Evolutionary conservation across 2,888 invertebrate genomes (phyloP).

Genomic region (Amaurobius ferox): DNA sequence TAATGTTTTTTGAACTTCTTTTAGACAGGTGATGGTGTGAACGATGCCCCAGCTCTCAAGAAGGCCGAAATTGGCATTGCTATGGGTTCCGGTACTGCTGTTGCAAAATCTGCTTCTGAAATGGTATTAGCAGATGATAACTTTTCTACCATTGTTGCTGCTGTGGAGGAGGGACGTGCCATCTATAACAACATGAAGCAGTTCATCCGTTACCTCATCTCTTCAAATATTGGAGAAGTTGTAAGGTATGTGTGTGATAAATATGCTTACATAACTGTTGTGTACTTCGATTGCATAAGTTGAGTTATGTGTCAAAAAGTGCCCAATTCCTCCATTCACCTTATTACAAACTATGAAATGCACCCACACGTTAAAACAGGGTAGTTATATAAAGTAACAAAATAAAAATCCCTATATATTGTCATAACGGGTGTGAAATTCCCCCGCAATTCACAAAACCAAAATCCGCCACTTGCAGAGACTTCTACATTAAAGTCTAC

Average conservation of each 20-base stretch:
- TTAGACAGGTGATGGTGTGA: conserved; percentile 99
- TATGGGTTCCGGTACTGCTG: conserved; percentile 99
- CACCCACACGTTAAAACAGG: too few relatives aligned
- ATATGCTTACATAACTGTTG: too few relatives aligned
- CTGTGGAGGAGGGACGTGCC: conserved; percentile 99
- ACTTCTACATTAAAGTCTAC: too few relatives aligned
- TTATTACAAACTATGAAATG: too few relatives aligned
- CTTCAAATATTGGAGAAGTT: conserved; percentile 99
- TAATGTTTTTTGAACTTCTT: conserved; percentile 33
- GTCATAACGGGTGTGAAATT: too few relatives aligned
- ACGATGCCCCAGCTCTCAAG: conserved; percentile 99
- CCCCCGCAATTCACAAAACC: too few relatives aligned
- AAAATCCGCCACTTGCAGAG: too few relatives aligned
- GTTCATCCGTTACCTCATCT: conserved; percentile 99
- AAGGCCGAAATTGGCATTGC: conserved; percentile 91
- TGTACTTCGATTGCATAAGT: too few relatives aligned
- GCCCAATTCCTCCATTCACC: too few relatives aligned
- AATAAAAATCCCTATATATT: too few relatives aligned
- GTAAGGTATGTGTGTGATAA: conserved; percentile 81
- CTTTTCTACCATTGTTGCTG: conserved; percentile 99
- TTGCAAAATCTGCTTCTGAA: conserved; percentile 99
- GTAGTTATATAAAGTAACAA: too few relatives aligned
- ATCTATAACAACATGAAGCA: conserved; percentile 99
- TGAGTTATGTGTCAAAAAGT: too few relatives aligned
- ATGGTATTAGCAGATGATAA: conserved; percentile 99